Conservation (phyloP, 2,113 vertebrate species). For the Osmerus eperlanus region DNA sequence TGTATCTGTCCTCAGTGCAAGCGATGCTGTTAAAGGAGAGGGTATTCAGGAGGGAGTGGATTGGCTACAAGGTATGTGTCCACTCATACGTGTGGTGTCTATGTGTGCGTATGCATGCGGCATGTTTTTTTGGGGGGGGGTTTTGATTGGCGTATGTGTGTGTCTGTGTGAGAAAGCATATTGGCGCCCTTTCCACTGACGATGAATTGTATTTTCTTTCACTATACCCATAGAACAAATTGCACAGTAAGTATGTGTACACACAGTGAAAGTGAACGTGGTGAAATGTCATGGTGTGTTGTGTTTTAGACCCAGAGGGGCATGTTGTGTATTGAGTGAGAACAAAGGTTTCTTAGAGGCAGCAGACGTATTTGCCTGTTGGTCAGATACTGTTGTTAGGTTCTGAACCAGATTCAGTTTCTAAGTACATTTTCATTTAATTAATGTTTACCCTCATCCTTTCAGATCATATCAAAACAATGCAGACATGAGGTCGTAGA, state of each 20-base stretch:
- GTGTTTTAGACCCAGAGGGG: not conserved
- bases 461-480: constrained; percentile 70
- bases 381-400: too few relatives aligned
- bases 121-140: not conserved
- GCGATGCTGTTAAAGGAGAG: constrained; percentile 93
- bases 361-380: too few relatives aligned
- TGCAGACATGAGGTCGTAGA: constrained; percentile 54
- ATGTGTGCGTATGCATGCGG: not conserved
- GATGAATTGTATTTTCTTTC: constrained; percentile 52
- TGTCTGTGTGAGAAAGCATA: not conserved
- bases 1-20: constrained; percentile 75
- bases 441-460: constrained; percentile 1
- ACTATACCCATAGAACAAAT: constrained; percentile 83
- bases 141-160: not conserved
- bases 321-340: not conserved
- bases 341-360: not conserved
- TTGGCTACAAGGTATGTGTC: constrained; percentile 76
- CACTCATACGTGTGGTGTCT: not conserved
- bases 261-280: constrained; percentile 15
- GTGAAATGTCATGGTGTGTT: constrained; percentile 9
- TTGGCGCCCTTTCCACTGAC: not conserved
- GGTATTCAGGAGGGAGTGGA: constrained; percentile 94
- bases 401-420: too few relatives aligned
- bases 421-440: not conserved
- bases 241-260: constrained; percentile 79